A percentile compares a stretch with the other conserved stretches of the same genome.
Evolutionary conservation across 2,797 vertebrate species (phyloP).

Genomic region (Antennarius maculatus): DNA sequence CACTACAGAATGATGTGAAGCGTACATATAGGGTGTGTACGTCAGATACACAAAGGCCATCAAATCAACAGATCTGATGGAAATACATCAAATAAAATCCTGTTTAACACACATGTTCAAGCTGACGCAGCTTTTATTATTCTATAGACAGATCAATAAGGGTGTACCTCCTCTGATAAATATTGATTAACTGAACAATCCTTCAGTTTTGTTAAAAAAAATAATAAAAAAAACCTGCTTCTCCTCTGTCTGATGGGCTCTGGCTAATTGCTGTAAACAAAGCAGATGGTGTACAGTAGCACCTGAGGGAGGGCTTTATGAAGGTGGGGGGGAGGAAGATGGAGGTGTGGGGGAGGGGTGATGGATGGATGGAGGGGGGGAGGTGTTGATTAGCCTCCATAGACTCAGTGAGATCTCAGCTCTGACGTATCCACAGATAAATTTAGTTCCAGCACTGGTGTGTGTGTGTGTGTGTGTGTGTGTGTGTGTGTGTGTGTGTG

Average conservation of each 20-base stretch:
- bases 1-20: no score
- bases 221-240: no score
- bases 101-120: no score
- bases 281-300: slow-evolving; percentile 73
- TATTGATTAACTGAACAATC: no score
- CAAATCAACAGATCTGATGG: no score
- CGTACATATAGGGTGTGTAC: no score
- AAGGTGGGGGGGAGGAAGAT: slow-evolving; percentile 26
- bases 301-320: slow-evolving; percentile 54
- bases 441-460: slow-evolving; percentile 42
- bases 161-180: no score
- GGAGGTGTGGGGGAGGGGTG: slow-evolving; percentile 10
- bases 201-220: no score
- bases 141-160: no score
- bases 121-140: no score
- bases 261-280: slow-evolving; percentile 72
- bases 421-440: slow-evolving; percentile 27
- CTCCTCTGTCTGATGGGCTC: slow-evolving; percentile 42
- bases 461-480: slow-evolving; percentile 15
- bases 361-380: slow-evolving; percentile 8
- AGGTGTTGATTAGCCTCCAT: slow-evolving; percentile 64
- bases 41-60: no score
- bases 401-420: slow-evolving; percentile 24
- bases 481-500: slow-evolving; percentile 6
- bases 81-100: no score